These are phyloP conservation scores for Drosophila subobscura DNA, from an alignment of 1,140 invertebrate genomes.

Conservation along the genomic window DNA sequence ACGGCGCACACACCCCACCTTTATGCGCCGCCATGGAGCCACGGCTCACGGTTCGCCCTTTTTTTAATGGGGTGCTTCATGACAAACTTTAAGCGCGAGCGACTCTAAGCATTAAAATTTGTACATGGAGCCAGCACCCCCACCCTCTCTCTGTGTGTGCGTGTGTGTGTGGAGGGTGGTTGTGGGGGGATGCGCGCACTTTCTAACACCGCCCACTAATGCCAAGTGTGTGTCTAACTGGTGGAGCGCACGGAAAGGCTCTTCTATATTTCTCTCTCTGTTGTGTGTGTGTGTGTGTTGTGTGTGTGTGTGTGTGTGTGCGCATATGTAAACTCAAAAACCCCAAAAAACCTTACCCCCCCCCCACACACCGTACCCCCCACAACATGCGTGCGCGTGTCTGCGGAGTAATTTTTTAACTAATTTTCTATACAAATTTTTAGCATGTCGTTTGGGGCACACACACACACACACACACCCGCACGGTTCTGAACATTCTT, in stretches of 20 bases:
- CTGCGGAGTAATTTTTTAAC: constrained; percentile 83
- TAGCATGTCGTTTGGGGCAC: constrained; percentile 69
- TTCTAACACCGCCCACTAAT: constrained; percentile 83
- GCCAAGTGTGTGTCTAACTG: constrained; percentile 61
- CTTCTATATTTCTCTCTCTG: constrained; percentile 13
- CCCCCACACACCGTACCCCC: constrained; percentile 2
- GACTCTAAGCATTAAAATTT: constrained; percentile 68
- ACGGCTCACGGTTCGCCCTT: constrained; percentile 35
- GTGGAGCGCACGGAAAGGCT: constrained; percentile 16
- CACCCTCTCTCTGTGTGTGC: constrained; percentile 13
- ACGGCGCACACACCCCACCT: background rate
- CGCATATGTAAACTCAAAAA: constrained; percentile 49
- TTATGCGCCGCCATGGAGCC: constrained; percentile 20
- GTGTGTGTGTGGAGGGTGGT: constrained; percentile 15
- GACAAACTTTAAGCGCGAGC: constrained; percentile 78
- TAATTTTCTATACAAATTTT: constrained; percentile 84
- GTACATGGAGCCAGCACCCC: constrained; percentile 46
- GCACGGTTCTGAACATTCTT: constrained; percentile 19
- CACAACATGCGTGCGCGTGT: constrained; percentile 62
- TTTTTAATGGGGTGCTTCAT: constrained; percentile 83
- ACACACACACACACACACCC: constrained; percentile 5
- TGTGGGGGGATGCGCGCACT: constrained; percentile 49
- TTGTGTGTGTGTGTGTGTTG: constrained; percentile 18
- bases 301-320: constrained; percentile 28
- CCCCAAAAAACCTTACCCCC: background rate